These are phyloP conservation scores for Paramisgurnus dabryanus DNA, from an alignment of 2,113 vertebrate species.

Conservation along the genomic window DNA sequence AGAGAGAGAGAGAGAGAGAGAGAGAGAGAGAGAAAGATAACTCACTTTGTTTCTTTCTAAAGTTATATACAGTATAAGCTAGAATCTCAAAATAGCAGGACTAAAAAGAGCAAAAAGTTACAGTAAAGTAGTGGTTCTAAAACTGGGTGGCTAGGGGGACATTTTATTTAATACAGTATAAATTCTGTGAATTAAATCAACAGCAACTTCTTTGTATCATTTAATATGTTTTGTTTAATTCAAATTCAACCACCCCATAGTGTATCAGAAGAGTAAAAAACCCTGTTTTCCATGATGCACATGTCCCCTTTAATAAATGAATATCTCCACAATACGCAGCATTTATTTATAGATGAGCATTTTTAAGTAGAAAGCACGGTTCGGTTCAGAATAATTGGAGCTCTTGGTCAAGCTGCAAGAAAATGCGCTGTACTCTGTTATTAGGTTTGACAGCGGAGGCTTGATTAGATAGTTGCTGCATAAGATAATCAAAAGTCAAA, in stretches of 20 bases:
- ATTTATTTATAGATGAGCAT: constrained; percentile 21
- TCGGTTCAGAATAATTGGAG: constrained; percentile 49
- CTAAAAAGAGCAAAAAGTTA: neutral
- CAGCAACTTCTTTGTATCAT: no score
- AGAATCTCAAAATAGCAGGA: neutral
- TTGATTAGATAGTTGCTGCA: constrained; percentile 52
- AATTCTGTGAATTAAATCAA: no score
- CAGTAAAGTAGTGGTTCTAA: no score
- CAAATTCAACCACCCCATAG: no score
- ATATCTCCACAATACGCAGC: constrained; percentile 26
- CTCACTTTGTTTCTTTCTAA: constrained; percentile 18
- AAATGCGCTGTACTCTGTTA: constrained; percentile 33
- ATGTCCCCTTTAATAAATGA: constrained; percentile 8
- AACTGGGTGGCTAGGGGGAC: no score
- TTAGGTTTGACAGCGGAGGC: constrained; percentile 46
- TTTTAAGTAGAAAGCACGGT: constrained; percentile 17
- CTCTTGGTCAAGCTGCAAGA: constrained; percentile 38
- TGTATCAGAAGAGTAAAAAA: neutral
- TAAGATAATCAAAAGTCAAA: constrained; percentile 43
- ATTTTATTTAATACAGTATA: no score
- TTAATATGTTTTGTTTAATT: no score
- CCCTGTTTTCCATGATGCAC: constrained; percentile 12
- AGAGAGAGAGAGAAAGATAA: constrained; percentile 12
- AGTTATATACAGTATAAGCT: constrained; percentile 26
- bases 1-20: constrained; percentile 9